Evolutionary conservation across 2,888 invertebrate species (phyloP), one percentile per base, ranked within the genome.

Genomic region (Ethmia dodecea): DNA sequence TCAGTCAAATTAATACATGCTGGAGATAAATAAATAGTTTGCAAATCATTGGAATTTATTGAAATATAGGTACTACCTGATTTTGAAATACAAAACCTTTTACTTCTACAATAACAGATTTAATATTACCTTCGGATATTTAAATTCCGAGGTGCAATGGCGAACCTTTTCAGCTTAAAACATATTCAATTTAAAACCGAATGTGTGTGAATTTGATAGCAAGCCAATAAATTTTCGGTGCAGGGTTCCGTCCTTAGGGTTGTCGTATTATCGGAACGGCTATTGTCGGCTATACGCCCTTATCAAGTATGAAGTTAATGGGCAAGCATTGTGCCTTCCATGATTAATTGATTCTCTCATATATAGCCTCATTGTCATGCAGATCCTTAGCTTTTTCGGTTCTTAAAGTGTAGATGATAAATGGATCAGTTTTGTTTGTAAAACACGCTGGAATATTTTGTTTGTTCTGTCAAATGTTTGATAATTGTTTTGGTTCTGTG

Each of bases 271-370:
- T 68, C 69, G 71, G 56, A 62, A 53, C 55, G 59, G 49, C 73
- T 62, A 75, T 83, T 83, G 80, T 83, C 68, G 72, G 61, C 65
- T 63, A 61, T 66, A 67, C 71, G 70, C 69, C 78, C 77, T 81
- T 80, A 83, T 83, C 81, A 80, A 81, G 73, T 76, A 71, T 66
- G 71, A 80, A 81, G 80, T 81, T 84, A 86, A 86, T 83, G 83
- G 81, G 75, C 72, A 54, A 72, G 76, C 83, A 72, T 84, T 84
- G 81, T 84, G 71, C 69, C 53, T 69, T 52, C 47, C 76, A 83
- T 84, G 84, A 86, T 86, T 84, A 83, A 84, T 86, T 79, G 84
- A 79, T 79, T 71, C 62, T 62, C 66, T n/a, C n/a, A n/a, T n/a
- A n/a, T n/a, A 68, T 69, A 60, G 65, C 69, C 65, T 73, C 73